Conservation (phyloP, 2,797 vertebrate species). For the Antennarius maculatus region DNA sequence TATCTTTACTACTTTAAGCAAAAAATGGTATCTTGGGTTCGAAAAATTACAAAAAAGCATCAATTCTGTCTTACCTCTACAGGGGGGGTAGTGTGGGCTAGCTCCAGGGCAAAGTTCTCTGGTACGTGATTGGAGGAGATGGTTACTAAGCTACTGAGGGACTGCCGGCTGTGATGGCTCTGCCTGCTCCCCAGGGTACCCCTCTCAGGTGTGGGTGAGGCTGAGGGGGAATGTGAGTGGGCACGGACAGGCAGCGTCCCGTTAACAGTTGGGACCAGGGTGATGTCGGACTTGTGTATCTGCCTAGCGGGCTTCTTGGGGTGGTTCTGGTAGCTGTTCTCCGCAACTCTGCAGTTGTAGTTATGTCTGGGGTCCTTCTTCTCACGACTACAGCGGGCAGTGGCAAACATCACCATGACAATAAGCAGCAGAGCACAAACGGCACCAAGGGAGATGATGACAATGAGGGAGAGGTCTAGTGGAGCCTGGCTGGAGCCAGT, state of each 20-base stretch:
- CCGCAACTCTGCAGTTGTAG: conserved; percentile 95
- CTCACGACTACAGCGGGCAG: conserved; percentile 89
- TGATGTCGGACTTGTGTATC: conserved; percentile 98
- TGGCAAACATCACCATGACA: conserved; percentile 96
- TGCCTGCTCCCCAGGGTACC: conserved; percentile 91
- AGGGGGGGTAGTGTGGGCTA: conserved; percentile 93
- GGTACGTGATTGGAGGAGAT: conserved; percentile 96
- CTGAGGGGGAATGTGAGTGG: conserved; percentile 90
- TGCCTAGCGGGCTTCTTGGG: conserved; percentile 95
- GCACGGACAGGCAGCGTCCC: conserved; percentile 92
- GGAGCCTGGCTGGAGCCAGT: conserved; percentile 83
- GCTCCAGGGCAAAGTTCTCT: conserved; percentile 93
- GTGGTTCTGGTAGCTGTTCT: conserved; percentile 96
- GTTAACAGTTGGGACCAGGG: conserved; percentile 91
- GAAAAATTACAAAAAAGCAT: background rate
- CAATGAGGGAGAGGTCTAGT: conserved; percentile 91
- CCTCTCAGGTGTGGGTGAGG: conserved; percentile 91
- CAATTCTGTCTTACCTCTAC: conserved; percentile 90
- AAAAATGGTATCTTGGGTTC: background rate
- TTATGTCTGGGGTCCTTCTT: conserved; percentile 93
- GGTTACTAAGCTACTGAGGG: conserved; percentile 96
- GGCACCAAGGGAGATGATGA: conserved; percentile 93
- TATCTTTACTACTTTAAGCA: background rate
- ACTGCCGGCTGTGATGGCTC: conserved; percentile 96
- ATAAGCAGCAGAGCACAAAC: conserved; percentile 91